A percentile compares a stretch with the other conserved stretches of the same genome.
These are phyloP conservation scores for Cylas formicarius DNA, from an alignment of 1,140 invertebrate genomes.

Conservation along the genomic window DNA sequence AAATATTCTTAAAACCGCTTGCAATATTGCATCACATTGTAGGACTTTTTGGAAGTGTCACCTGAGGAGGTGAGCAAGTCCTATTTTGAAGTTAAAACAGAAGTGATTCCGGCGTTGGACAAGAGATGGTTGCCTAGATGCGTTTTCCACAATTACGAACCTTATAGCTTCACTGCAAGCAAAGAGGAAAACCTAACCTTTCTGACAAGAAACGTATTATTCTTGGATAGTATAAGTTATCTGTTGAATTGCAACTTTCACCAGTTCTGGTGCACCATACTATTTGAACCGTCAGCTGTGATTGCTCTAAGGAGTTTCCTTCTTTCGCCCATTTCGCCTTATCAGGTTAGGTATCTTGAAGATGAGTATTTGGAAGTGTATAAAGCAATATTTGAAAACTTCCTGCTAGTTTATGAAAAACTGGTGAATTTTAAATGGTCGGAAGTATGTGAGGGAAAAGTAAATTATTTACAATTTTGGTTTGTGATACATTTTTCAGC, in stretches of 20 bases:
- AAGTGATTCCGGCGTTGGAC: slow-evolving; percentile 32
- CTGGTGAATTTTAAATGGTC: slow-evolving; percentile 29
- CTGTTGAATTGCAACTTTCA: slow-evolving; percentile 32
- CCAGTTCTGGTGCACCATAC: slow-evolving; percentile 36
- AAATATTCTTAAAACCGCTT: slow-evolving; percentile 7
- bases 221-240: slow-evolving; percentile 28
- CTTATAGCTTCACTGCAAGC: slow-evolving; percentile 21
- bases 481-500: slow-evolving; percentile 22
- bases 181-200: slow-evolving; percentile 29
- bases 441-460: slow-evolving; percentile 21
- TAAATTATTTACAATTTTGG: slow-evolving; percentile 12
- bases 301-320: slow-evolving; percentile 28
- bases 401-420: slow-evolving; percentile 28
- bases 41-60: slow-evolving; percentile 18
- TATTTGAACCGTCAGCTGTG: slow-evolving; percentile 28
- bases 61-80: slow-evolving; percentile 18
- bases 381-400: slow-evolving; percentile 26
- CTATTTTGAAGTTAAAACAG: slow-evolving; percentile 23
- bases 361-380: slow-evolving; percentile 24
- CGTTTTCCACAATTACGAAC: slow-evolving; percentile 23
- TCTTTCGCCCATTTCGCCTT: slow-evolving; percentile 24
- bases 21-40: slow-evolving; percentile 13
- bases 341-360: slow-evolving; percentile 28
- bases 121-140: slow-evolving; percentile 29
- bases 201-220: slow-evolving; percentile 24